A percentile compares a stretch with the other conserved stretches of the same genome.
phyloP scores from a whole-genome alignment of 92 coral and sea anemone genomes.

The Pocillopora grandis region DNA sequence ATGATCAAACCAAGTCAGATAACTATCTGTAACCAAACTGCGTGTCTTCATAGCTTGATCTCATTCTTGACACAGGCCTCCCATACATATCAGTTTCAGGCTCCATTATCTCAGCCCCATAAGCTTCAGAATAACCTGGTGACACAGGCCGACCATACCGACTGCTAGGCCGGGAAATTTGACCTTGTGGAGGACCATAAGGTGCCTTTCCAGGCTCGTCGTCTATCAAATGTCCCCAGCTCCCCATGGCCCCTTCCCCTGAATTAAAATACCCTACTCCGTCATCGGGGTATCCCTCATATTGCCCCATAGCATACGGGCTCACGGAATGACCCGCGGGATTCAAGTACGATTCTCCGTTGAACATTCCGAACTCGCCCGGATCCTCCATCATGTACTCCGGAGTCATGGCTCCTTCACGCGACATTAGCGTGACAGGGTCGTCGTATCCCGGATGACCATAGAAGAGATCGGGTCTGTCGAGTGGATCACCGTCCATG shows the following conservation, averaged over 20 bases:
- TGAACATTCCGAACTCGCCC: constrained; percentile 78
- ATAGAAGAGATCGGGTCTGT: constrained; percentile 95
- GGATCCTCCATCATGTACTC: constrained; percentile 86
- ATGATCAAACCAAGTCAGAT: neutral
- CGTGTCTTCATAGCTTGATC: constrained; percentile 56
- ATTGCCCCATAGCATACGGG: constrained; percentile 73
- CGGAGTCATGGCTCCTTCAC: constrained; percentile 98
- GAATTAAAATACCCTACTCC: constrained; percentile 54
- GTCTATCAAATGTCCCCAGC: constrained; percentile 85
- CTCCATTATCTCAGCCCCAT: constrained; percentile 54
- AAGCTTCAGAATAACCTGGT: constrained; percentile 61
- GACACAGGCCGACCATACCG: constrained; percentile 89
- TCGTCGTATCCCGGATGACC: constrained; percentile 99
- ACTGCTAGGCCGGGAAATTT: constrained; percentile 80
- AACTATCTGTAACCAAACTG: constrained; percentile 73
- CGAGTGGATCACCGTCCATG: constrained; percentile 93
- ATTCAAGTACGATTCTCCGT: constrained; percentile 68
- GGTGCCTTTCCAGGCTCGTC: constrained; percentile 58
- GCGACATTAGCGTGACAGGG: constrained; percentile 93
- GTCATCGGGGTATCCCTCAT: constrained; percentile 60
- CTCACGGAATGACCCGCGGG: constrained; percentile 66
- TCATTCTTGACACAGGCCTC: constrained; percentile 76
- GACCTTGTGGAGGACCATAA: constrained; percentile 60
- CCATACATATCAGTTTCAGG: constrained; percentile 78
- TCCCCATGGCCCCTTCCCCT: constrained; percentile 65